Evolutionary conservation across 2,888 invertebrate genomes (phyloP), one percentile per base, ranked within the genome.

Genomic region (Microplitis deprimator): DNA sequence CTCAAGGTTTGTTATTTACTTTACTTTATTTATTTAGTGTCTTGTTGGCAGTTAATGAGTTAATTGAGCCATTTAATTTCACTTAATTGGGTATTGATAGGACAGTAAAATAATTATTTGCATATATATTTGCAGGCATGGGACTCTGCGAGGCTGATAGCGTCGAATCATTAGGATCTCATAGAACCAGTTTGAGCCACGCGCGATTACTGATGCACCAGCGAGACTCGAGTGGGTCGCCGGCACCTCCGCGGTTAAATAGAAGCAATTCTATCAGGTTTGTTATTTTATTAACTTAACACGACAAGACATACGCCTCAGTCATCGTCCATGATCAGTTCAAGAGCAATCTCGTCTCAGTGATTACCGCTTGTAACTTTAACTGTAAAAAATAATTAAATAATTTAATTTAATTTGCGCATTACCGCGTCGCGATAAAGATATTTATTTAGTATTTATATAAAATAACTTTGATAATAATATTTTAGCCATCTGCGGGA

Each of bases 231-330:
- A 87, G 88, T 8, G 88, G 89, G 72, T 93, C 93, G 77, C 94
- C 93, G 84, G 94, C 95, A 82, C 94, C 94, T 89, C 92, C 92
- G 81, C 92, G 96, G 87, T 92, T 96, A 84, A 96, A 96, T 91
- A 92, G 97, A 89, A 97, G 97, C 92, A 97, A 97, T 91, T 97
- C 96, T 89, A 97, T 97, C 91, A 96, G 97, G 96, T 50, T 50
- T 13, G 50, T 50, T 96, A 91, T 91, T 92, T 29, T 17, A 40
- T 69, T 41, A 62, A 62, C 62, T 16, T 8, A 16, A 62, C 3
- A 62, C 62, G 62, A 62, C 16, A 62, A 29, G 29, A 13, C 20
- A 17, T 17, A 13, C 20, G 13, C 20, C 17, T 59, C 41, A 71
- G 16, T 71, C 61, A 16, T 10, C 10, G 38, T 65, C 13, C 29